phyloP scores from a whole-genome alignment of 2,113 vertebrate genomes.

The Rhabdornis inornatus region DNA sequence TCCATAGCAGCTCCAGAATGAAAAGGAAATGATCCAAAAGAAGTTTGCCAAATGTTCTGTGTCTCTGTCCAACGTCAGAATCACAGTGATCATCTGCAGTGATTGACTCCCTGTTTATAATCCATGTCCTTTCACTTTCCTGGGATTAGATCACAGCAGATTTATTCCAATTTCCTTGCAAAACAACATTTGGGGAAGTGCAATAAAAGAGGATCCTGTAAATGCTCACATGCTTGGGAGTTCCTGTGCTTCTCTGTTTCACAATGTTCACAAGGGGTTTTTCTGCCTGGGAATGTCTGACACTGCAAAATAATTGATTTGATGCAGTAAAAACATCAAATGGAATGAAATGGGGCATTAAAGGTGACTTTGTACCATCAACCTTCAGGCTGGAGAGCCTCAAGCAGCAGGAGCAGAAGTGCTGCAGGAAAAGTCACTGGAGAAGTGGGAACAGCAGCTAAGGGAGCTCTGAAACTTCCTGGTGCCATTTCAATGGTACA shows the following conservation, averaged over 20 bases:
- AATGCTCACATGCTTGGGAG: neutral
- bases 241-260: neutral
- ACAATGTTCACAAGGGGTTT: neutral
- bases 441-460: neutral
- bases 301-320: neutral
- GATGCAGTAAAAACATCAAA: neutral
- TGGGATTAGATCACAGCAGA: neutral
- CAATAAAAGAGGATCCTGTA: neutral
- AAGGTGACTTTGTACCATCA: neutral
- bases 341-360: neutral
- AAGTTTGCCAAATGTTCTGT: neutral
- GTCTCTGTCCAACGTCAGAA: neutral
- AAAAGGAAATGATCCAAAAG: neutral
- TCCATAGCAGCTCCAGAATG: neutral
- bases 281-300: neutral
- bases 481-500: rapidly evolving
- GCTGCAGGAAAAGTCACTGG: neutral
- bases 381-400: neutral
- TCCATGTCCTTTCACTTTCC: neutral
- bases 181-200: neutral
- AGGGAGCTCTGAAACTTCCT: neutral
- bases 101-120: neutral
- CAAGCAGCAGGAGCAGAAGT: neutral
- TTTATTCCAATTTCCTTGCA: neutral
- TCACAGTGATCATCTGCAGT: neutral